Evolutionary conservation across 2,888 invertebrate species (phyloP), one percentile per base, ranked within the genome.

Genomic region (Dorcus parallelipipedus): DNA sequence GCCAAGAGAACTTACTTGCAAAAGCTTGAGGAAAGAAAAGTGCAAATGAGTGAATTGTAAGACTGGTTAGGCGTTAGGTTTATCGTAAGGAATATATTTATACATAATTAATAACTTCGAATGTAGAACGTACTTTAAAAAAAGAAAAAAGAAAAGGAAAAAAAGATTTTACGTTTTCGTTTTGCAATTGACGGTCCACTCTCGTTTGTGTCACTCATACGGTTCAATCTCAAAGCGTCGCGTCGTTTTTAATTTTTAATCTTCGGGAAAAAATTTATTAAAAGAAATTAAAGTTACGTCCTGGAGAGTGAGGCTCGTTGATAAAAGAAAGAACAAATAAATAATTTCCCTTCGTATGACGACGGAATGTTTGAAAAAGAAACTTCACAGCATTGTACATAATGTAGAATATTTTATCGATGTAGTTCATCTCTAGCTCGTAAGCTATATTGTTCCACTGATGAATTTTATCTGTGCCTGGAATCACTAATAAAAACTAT

Each of bases 401-500:
- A 72, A 49, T 71, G 70, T 73, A 72, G 72, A 23, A 61, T 71
- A 69, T 59, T 56, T 56, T 63, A 69, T 68, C 68, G 69, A 66
- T 63, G 68, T 73, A 71, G 26, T 33, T 33, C 7, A 71, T 66
- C 68, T 65, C 59, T 73, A 74, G 70, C 60, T 66, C 68, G 68
- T 75, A 73, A 73, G 63, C 59, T 72, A 72, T 33, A 33, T 72
- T 74, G 71, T 75, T 73, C 71, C 75, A 73, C 73, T 69, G 69
- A 72, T 69, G 71, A 76, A 76, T 75, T 76, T 75, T 76, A 74
- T 76, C 75, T 75, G 76, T 76, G 76, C 76, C 76, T 76, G 76
- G 74, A 73, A 75, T 75, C 75, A 76, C 75, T 74, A 74, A 75
- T 74, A 74, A 74, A 74, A 72, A 69, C 49, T 52, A 42, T 52